A percentile compares a stretch with the other conserved stretches of the same genome.
phyloP scores from a whole-genome alignment of 2,888 invertebrate species.

The Trissolcus japonicus region DNA sequence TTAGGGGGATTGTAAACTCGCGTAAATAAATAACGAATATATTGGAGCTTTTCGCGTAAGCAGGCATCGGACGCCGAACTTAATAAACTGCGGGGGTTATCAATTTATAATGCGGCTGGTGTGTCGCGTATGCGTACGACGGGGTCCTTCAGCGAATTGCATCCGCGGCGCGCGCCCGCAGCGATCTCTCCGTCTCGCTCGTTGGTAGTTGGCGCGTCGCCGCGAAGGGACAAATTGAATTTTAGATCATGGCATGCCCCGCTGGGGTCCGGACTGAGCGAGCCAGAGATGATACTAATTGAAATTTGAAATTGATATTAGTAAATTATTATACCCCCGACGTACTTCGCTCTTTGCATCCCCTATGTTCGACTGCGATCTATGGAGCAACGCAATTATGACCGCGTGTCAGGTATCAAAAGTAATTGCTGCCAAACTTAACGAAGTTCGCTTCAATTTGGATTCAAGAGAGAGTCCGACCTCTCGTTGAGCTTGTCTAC shows the following conservation, averaged over 20 bases:
- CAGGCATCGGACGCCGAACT: slow-evolving; percentile 74
- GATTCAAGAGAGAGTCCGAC: slow-evolving; percentile 44
- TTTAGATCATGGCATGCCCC: slow-evolving; percentile 75
- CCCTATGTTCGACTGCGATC: slow-evolving; percentile 35
- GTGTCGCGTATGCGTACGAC: slow-evolving; percentile 63
- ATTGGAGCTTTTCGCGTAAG: slow-evolving; percentile 74
- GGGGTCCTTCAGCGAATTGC: slow-evolving; percentile 50
- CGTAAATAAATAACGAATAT: slow-evolving; percentile 75
- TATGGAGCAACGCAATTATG: slow-evolving; percentile 68
- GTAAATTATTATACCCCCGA: slow-evolving; percentile 74
- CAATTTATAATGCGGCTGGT: slow-evolving; percentile 72
- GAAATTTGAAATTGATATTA: slow-evolving; percentile 77
- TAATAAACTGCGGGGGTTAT: slow-evolving; percentile 74
- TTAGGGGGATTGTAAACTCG: slow-evolving; percentile 75
- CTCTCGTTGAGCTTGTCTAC: slow-evolving; percentile 57
- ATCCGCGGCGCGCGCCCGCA: slow-evolving; percentile 34
- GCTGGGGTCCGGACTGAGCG: slow-evolving; percentile 65
- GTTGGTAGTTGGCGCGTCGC: slow-evolving; percentile 58
- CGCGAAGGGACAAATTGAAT: slow-evolving; percentile 76
- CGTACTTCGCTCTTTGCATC: slow-evolving; percentile 52
- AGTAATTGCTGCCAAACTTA: slow-evolving; percentile 75
- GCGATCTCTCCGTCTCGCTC: slow-evolving; percentile 27
- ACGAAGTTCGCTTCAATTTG: slow-evolving; percentile 67
- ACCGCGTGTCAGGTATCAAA: slow-evolving; percentile 75
- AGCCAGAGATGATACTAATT: slow-evolving; percentile 75